Percentiles rank a stretch among this genome's conserved stretches.
phyloP scores from a whole-genome alignment of 2,113 vertebrate genomes.

The Pandion haliaetus region DNA sequence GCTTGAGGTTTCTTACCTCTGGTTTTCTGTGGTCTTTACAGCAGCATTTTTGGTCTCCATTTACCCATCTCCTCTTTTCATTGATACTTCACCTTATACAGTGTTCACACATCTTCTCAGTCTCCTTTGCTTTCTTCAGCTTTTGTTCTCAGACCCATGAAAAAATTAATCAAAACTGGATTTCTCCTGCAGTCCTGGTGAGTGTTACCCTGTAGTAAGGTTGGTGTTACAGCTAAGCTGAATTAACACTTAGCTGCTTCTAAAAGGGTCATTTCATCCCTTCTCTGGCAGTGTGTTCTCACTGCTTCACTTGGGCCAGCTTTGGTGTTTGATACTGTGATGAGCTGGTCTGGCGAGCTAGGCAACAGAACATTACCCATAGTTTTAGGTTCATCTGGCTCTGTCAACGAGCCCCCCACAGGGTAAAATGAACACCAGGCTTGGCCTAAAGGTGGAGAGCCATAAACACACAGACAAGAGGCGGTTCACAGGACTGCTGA shows the following conservation, averaged over 20 bases:
- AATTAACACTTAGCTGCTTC: neutral
- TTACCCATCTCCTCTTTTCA: neutral
- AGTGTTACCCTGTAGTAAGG: neutral
- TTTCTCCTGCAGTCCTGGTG: neutral
- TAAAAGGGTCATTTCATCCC: neutral
- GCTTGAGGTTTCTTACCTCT: neutral
- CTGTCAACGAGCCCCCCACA: neutral
- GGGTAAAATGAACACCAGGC: neutral
- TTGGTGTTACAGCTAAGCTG: neutral
- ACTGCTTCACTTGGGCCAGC: neutral
- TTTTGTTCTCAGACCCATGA: neutral
- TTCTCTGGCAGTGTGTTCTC: neutral
- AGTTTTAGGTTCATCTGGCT: neutral
- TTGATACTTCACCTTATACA: neutral
- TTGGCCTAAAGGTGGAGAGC: neutral
- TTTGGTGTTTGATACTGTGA: neutral
- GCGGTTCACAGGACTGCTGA: neutral
- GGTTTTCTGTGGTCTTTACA: neutral
- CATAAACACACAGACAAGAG: neutral
- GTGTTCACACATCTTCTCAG: neutral
- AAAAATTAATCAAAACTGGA: neutral
- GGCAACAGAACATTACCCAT: neutral
- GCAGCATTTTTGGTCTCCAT: neutral
- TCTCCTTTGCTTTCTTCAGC: neutral
- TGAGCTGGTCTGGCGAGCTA: neutral